Evolutionary conservation across 2,113 vertebrate species (phyloP), one percentile per base, ranked within the genome.

Genomic region (Antechinus flavipes): DNA sequence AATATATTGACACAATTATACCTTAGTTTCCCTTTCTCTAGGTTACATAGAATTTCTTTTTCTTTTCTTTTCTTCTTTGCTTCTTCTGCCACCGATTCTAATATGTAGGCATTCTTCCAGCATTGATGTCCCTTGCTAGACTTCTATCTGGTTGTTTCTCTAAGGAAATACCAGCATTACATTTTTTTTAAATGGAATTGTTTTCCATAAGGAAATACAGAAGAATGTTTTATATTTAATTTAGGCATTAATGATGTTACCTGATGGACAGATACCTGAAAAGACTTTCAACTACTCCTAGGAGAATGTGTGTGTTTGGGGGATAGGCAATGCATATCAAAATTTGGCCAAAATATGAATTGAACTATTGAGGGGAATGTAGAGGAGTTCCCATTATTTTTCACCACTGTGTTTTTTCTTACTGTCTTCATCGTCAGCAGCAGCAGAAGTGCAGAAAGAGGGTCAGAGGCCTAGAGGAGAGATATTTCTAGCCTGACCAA

Each of bases 181-280:
- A 46, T 94, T 94, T 97, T 95, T 42, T 96, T 94, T 95, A 96
- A 97, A 93, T 95, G 96, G 61, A 90, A 94, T 94, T 92, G 93
- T 53, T 97, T 94, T 97, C 96, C 89, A 25, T 26, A 91, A 47
- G 91, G 90, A 91, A 97, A 96, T 93, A 90, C 30, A 94, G 93
- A 92, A 93, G 42, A 92, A 96, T 50, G 56, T 53, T 96, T 97
- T 97, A 84, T 56, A 91, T 93, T 97, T 96, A 95, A 93, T 96
- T 97, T 95, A 14, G n/a, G 52, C 14, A 91, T 91, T 91, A 96
- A 96, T 53, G 50, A 92, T 61, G 52, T 68, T 54, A 91, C 84
- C 90, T 95, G 25, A 90, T 25, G 89, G 91, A 97, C 8, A 92
- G 56, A 23, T 54, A 5, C 58, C 93, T 61, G 35, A 90, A 49